Conservation (phyloP, 2,888 invertebrate species). For the Hyalella azteca region DNA sequence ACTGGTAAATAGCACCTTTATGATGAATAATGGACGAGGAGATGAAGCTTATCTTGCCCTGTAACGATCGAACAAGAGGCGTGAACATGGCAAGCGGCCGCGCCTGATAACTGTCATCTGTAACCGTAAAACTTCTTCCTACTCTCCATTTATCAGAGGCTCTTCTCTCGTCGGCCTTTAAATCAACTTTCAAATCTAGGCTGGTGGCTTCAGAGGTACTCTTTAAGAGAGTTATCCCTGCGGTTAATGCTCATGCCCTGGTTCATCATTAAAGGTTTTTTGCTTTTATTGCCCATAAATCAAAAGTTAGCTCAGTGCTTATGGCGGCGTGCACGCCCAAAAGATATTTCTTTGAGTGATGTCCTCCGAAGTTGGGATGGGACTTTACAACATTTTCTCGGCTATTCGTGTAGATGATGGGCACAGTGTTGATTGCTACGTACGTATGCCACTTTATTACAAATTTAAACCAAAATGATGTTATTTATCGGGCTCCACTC, state of each 20-base stretch:
- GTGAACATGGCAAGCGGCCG: slow-evolving; percentile 22
- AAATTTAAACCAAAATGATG: too few relatives aligned
- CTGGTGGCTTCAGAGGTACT: slow-evolving; percentile 18
- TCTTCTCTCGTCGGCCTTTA: neutral
- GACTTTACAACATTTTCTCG: too few relatives aligned
- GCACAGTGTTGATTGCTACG: too few relatives aligned
- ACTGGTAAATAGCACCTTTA: neutral
- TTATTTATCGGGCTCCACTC: too few relatives aligned
- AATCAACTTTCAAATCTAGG: slow-evolving; percentile 16
- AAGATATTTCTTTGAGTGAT: too few relatives aligned
- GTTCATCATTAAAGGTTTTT: neutral
- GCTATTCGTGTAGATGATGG: too few relatives aligned
- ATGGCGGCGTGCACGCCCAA: too few relatives aligned
- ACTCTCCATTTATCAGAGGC: slow-evolving; percentile 5
- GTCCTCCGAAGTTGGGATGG: too few relatives aligned
- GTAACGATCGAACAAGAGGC: slow-evolving; percentile 33
- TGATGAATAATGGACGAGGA: slow-evolving; percentile 4
- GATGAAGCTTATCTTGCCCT: neutral
- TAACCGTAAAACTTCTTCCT: slow-evolving; percentile 24
- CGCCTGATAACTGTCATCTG: slow-evolving; percentile 32
- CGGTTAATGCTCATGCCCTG: neutral
- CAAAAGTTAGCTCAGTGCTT: neutral
- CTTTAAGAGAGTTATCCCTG: slow-evolving; percentile 13
- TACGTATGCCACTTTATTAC: too few relatives aligned
- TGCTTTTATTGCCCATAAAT: neutral